Base-by-base conservation (phyloP, 2,113 vertebrate genomes). In the Polypterus bichir region DNA sequence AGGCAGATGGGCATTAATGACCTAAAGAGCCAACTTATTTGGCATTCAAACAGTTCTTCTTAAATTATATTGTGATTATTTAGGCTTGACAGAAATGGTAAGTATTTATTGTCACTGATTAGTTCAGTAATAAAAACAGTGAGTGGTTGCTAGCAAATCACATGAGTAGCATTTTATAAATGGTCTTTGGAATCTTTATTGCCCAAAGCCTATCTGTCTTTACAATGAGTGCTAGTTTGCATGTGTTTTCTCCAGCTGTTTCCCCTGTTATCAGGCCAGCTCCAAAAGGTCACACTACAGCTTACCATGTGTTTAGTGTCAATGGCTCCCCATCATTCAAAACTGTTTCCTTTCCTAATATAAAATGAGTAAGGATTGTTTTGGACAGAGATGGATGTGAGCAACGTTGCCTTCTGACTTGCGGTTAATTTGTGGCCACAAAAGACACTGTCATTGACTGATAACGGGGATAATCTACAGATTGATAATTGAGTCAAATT, bases 111-210 rank as follows among this genome's bases (percentile, higher is more conserved):
- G 83, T 86, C 84, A 73, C 88, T 92, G 92, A 93, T 89, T 88
- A 92, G 85, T 80, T 85, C 87, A 86, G 87, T 93, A 92, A 96
- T 92, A 89, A 93, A 27, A 90, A 89, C 86, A 83, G 89, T 90
- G 92, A 89, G 82, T 75, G 83, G 89, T 86, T 83, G 76, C 84
- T 88, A 80, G 83, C 82, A 86, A 81, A 89, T 83, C 87, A 81
- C 75, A 79, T 81, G 76, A 74, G 74, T 68, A 70, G 76, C 62
- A 64, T 7, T 68, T 73, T 71, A 62, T 75, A 78, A 87, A 76
- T 85, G 84, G 76, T 70, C 27, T 27, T 74, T 79, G 63, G 69
- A n/a, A 74, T 70, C 66, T 53, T 64, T 53, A 72, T 73, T 79
- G 70, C 80, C 70, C 61, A n/a, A 47, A 7, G 64, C 45, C 71